Percentiles rank a stretch among this genome's conserved stretches.
phyloP scores from a whole-genome alignment of 2,888 invertebrate genomes.

The Archaeoteleia sp. region DNA sequence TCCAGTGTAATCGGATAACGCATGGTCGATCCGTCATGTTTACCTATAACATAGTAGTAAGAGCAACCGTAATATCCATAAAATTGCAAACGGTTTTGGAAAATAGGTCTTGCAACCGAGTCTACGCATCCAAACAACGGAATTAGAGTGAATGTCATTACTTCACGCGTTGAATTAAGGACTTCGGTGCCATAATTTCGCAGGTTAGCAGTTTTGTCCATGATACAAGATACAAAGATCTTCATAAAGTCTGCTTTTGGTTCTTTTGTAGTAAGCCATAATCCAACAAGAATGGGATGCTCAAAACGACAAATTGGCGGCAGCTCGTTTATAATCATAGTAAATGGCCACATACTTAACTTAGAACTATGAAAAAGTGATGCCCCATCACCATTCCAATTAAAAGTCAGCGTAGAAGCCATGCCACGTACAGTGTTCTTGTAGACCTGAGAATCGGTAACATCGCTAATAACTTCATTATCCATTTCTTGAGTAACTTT shows the following conservation, averaged over 20 bases:
- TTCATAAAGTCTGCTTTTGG: conserved; percentile 17
- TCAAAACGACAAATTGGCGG: conserved; percentile 10
- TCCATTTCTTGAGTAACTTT: no score
- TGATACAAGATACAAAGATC: conserved; percentile 5
- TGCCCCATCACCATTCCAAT: not conserved
- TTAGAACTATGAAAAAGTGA: conserved; percentile 4
- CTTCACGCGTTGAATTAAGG: not conserved
- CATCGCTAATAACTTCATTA: not conserved
- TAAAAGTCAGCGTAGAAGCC: not conserved
- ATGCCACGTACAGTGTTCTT: no score
- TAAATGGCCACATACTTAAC: conserved; percentile 26
- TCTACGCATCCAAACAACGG: conserved; percentile 2
- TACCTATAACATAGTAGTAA: conserved; percentile 2
- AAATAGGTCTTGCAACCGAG: conserved; percentile 1
- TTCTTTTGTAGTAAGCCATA: conserved; percentile 21
- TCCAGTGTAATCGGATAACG: not conserved
- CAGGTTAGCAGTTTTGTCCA: not conserved
- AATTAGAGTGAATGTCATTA: not conserved
- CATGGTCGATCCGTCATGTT: not conserved
- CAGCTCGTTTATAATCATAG: conserved; percentile 16
- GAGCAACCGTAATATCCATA: conserved; percentile 5
- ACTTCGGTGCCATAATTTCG: no score
- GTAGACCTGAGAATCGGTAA: not conserved
- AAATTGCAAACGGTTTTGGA: conserved; percentile 1
- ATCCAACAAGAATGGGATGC: conserved; percentile 13